Percentiles rank a stretch among this genome's conserved stretches.
Conservation (phyloP, 2,797 vertebrate species). For the Echiichthys vipera region DNA sequence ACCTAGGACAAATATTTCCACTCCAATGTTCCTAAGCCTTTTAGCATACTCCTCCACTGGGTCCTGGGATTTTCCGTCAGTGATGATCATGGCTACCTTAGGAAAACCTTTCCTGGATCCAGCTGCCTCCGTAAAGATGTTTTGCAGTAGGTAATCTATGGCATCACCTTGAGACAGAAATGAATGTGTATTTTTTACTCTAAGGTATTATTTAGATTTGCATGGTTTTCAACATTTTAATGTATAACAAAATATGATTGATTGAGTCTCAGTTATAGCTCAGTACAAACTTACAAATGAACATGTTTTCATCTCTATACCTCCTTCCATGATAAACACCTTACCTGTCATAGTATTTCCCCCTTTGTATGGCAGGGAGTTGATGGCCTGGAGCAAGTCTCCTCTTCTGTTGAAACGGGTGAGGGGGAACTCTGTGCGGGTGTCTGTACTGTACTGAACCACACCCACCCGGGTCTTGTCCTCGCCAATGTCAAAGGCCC, state of each 20-base stretch:
- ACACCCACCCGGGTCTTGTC: conserved; percentile 96
- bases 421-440: conserved; percentile 96
- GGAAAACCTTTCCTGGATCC: conserved; percentile 95
- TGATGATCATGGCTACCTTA: conserved; percentile 98
- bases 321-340: conserved; percentile 5
- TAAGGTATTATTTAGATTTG: neutral
- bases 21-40: conserved; percentile 93
- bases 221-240: neutral
- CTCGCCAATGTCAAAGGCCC: conserved; percentile 95
- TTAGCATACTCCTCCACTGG: conserved; percentile 94
- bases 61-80: conserved; percentile 99
- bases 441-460: conserved; percentile 97
- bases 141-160: conserved; percentile 92
- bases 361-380: conserved; percentile 96
- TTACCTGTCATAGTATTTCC: conserved; percentile 99
- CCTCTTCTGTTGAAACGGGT: conserved; percentile 89
- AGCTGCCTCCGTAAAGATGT: conserved; percentile 91
- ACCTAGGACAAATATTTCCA: conserved; percentile 98
- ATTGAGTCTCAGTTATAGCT: neutral
- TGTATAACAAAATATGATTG: neutral
- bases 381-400: conserved; percentile 93
- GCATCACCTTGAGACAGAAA: conserved; percentile 89
- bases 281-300: neutral
- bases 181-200: conserved; percentile 2
- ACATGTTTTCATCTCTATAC: neutral